Evolutionary conservation across 2,113 vertebrate genomes (phyloP).

Genomic region (Corydoras sp.): DNA sequence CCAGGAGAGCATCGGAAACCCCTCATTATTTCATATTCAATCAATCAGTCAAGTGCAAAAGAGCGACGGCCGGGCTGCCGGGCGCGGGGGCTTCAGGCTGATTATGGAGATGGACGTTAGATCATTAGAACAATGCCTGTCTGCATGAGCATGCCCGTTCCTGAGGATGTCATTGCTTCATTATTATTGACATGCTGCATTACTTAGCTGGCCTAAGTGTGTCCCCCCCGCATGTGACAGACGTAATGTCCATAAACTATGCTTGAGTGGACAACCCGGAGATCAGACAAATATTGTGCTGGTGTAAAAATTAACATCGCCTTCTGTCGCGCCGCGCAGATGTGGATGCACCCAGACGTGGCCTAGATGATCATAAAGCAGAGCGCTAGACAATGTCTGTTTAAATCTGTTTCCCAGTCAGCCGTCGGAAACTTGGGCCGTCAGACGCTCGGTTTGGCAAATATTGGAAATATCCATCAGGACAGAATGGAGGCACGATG

Average conservation of each 20-base stretch:
- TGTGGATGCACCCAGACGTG: conserved; percentile 15
- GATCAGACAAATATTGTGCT: conserved; percentile 49
- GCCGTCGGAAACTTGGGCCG: conserved; percentile 29
- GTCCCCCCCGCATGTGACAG: conserved; percentile 46
- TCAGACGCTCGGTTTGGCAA: conserved; percentile 33
- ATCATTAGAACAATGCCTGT: conserved; percentile 55
- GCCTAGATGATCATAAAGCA: conserved; percentile 32
- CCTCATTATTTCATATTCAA: conserved; percentile 77
- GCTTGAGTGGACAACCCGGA: conserved; percentile 37
- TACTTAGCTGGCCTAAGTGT: conserved; percentile 67
- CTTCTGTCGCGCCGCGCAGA: not conserved
- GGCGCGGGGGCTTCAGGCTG: conserved; percentile 63
- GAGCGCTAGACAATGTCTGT: conserved; percentile 31
- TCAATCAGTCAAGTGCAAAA: conserved; percentile 71
- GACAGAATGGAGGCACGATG: conserved; percentile 26
- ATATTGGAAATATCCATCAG: conserved; percentile 37
- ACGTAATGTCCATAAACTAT: conserved; percentile 45
- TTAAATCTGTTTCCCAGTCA: conserved; percentile 40
- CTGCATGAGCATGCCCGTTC: conserved; percentile 55
- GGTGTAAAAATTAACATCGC: conserved; percentile 41
- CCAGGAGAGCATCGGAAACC: conserved; percentile 53
- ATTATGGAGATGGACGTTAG: conserved; percentile 75
- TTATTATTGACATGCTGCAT: conserved; percentile 74
- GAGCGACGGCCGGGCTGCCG: conserved; percentile 47
- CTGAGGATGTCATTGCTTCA: conserved; percentile 62